Evolutionary conservation across 2,888 invertebrate genomes (phyloP).

Genomic region (Cheilosia urbana): DNA sequence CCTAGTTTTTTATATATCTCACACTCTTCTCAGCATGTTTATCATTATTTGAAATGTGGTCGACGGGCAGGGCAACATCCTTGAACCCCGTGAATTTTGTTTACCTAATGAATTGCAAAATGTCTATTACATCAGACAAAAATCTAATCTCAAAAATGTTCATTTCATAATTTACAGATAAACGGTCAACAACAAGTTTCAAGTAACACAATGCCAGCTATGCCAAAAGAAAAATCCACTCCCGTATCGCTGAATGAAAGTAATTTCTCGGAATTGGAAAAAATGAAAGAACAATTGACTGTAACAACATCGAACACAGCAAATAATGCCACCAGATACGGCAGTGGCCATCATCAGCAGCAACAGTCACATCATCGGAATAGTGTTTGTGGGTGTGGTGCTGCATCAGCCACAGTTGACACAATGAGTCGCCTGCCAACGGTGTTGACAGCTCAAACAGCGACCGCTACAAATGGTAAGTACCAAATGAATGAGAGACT

Average conservation of each 20-base stretch:
- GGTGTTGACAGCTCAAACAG: conserved; percentile 48
- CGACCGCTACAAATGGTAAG: conserved; percentile 66
- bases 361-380: conserved; percentile 77
- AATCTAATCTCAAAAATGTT: conserved; percentile 18
- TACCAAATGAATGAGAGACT: not conserved
- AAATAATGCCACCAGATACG: conserved; percentile 71
- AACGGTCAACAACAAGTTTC: conserved; percentile 79
- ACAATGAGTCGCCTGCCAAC: conserved; percentile 70
- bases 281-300: conserved; percentile 78
- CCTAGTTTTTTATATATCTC: not conserved
- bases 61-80: conserved; percentile 30
- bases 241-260: conserved; percentile 82
- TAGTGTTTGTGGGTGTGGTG: conserved; percentile 78
- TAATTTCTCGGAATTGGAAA: conserved; percentile 80
- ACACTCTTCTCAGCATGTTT: conserved; percentile 32
- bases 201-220: conserved; percentile 83
- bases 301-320: conserved; percentile 74
- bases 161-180: conserved; percentile 76
- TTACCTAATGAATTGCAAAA: not conserved
- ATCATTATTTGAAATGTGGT: too few relatives aligned
- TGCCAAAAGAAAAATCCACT: conserved; percentile 83
- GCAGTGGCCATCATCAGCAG: conserved; percentile 72
- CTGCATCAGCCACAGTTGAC: conserved; percentile 76
- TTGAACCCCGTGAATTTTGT: conserved; percentile 55
- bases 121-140: not conserved